These are phyloP conservation scores for Resseliella maxima DNA, from an alignment of 2,888 invertebrate genomes.

Conservation along the genomic window DNA sequence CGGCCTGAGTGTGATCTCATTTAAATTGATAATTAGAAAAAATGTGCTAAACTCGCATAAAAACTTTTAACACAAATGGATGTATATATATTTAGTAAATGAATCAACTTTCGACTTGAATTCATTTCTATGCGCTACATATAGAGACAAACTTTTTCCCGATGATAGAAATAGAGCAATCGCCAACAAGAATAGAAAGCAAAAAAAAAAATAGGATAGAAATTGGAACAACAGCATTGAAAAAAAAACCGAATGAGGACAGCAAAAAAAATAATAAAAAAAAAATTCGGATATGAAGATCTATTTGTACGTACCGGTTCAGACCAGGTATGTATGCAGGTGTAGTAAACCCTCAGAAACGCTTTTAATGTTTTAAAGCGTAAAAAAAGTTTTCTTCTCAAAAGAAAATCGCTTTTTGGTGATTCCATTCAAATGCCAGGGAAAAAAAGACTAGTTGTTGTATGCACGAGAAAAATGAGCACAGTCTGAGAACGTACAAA, in stretches of 20 bases:
- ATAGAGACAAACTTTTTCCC: neutral
- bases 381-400: slow-evolving; percentile 13
- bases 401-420: neutral
- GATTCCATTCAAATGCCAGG: neutral
- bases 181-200: neutral
- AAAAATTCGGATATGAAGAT: neutral
- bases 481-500: no score
- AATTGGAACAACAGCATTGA: neutral
- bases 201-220: no score
- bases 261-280: no score
- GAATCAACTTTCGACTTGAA: slow-evolving; percentile 1
- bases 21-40: neutral
- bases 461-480: neutral
- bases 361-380: slow-evolving; percentile 16
- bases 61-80: neutral
- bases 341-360: neutral
- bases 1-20: neutral
- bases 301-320: neutral
- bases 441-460: slow-evolving; percentile 21
- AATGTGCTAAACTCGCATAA: slow-evolving; percentile 5
- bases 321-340: no score
- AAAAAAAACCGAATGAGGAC: neutral
- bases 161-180: neutral
- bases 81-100: neutral
- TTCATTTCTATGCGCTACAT: neutral